Evolutionary conservation across 2,113 vertebrate species (phyloP).

Genomic region (Ophthalmolycus amberensis): DNA sequence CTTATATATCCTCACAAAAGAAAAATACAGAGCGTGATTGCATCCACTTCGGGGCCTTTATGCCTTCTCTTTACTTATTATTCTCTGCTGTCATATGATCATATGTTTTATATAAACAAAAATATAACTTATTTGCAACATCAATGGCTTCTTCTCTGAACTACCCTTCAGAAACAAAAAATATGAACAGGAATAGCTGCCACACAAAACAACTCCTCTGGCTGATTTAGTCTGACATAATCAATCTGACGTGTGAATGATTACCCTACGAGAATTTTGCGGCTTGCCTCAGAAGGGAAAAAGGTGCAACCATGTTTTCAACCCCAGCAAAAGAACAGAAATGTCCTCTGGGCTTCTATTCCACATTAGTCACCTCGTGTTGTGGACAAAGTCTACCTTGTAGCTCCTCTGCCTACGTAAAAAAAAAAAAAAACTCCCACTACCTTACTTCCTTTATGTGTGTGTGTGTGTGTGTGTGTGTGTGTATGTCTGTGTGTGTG

Average conservation of each 20-base stretch:
- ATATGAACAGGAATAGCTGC: slow-evolving; percentile 1
- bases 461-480: slow-evolving; percentile 9
- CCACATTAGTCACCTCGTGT: slow-evolving; percentile 67
- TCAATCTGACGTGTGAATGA: slow-evolving; percentile 58
- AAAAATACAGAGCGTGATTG: neutral
- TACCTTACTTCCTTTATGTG: neutral
- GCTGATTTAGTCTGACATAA: slow-evolving; percentile 44
- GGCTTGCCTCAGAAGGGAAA: slow-evolving; percentile 16
- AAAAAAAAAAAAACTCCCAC: neutral
- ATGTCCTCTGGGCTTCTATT: slow-evolving; percentile 44
- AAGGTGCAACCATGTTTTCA: slow-evolving; percentile 51
- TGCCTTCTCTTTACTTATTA: too few species aligned
- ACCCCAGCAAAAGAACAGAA: slow-evolving; percentile 47
- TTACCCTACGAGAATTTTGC: slow-evolving; percentile 38
- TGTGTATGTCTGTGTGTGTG: slow-evolving; percentile 5
- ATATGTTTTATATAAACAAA: too few species aligned
- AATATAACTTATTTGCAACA: neutral
- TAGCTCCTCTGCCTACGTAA: neutral
- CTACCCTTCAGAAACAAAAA: slow-evolving; percentile 8
- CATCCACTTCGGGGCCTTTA: too few species aligned
- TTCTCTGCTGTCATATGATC: too few species aligned
- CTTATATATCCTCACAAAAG: too few species aligned
- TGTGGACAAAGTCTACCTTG: slow-evolving; percentile 43
- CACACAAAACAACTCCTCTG: slow-evolving; percentile 20
- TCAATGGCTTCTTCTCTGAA: neutral